These are phyloP conservation scores for Troides aeacus DNA, from an alignment of 2,888 invertebrate genomes.

Conservation along the genomic window DNA sequence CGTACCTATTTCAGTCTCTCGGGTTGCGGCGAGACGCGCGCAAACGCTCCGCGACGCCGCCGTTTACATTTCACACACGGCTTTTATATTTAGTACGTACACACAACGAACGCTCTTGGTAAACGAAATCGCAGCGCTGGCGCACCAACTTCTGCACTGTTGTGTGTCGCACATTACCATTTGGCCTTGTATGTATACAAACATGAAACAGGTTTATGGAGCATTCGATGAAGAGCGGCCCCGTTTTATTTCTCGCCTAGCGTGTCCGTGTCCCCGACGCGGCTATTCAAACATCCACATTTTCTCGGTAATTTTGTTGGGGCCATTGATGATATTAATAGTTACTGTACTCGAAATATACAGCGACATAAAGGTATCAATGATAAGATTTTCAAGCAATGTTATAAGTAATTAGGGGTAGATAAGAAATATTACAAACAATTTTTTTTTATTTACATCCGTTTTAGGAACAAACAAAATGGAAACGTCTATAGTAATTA, in stretches of 20 bases:
- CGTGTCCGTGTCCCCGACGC: slow-evolving; percentile 44
- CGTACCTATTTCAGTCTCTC: slow-evolving; percentile 53
- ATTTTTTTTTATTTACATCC: not conserved
- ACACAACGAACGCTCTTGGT: slow-evolving; percentile 23
- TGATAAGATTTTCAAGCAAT: not conserved
- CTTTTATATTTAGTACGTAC: slow-evolving; percentile 23
- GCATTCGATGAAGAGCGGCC: slow-evolving; percentile 42
- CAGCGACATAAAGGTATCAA: not conserved
- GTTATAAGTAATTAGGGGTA: not conserved
- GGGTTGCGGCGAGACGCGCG: slow-evolving; percentile 38
- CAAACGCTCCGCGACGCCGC: slow-evolving; percentile 32
- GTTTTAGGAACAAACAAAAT: slow-evolving; percentile 6
- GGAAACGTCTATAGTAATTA: slow-evolving; percentile 15
- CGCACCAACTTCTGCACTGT: slow-evolving; percentile 29
- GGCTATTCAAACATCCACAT: slow-evolving; percentile 45
- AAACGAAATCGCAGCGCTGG: slow-evolving; percentile 20
- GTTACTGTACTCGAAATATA: not conserved
- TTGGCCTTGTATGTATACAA: slow-evolving; percentile 39
- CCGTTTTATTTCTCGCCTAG: slow-evolving; percentile 49
- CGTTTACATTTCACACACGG: slow-evolving; percentile 33
- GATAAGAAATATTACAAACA: not conserved
- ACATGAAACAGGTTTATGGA: slow-evolving; percentile 45
- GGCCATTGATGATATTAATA: slow-evolving; percentile 10
- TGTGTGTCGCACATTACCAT: slow-evolving; percentile 30
- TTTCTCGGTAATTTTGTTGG: slow-evolving; percentile 32